Percentiles rank a stretch among this genome's conserved stretches.
phyloP scores from a whole-genome alignment of 2,113 vertebrate species.

The Hystrix cristata region DNA sequence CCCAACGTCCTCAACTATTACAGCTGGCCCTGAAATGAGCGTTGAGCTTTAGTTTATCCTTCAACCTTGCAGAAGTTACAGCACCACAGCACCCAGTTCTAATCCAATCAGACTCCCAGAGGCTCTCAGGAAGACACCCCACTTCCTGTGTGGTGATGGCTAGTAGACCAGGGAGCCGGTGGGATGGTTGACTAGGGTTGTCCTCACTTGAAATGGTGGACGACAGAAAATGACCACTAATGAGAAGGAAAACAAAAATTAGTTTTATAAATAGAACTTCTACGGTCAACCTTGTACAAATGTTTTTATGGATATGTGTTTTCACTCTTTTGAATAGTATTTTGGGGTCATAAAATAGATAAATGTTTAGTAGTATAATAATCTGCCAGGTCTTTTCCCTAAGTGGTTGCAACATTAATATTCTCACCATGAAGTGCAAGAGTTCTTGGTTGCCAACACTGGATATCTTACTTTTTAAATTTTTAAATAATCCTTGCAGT shows the following conservation, averaged over 20 bases:
- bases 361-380: background rate
- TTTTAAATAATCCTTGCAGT: background rate
- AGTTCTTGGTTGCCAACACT: background rate
- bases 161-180: background rate
- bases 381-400: background rate
- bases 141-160: background rate
- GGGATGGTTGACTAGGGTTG: background rate
- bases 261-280: background rate
- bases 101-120: background rate
- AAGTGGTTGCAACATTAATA: background rate
- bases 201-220: background rate
- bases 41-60: background rate
- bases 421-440: background rate
- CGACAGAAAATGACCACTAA: background rate
- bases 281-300: background rate
- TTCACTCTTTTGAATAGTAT: background rate
- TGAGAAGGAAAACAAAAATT: background rate
- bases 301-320: background rate
- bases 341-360: background rate
- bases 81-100: background rate
- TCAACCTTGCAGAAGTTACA: background rate
- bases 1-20: background rate
- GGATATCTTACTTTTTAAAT: background rate
- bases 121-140: background rate
- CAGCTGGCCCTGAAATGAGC: too few species aligned